Percentiles rank a stretch among this genome's conserved stretches.
These are phyloP conservation scores for Takifugu bimaculatus DNA, from an alignment of 2,113 vertebrate genomes.

Conservation along the genomic window DNA sequence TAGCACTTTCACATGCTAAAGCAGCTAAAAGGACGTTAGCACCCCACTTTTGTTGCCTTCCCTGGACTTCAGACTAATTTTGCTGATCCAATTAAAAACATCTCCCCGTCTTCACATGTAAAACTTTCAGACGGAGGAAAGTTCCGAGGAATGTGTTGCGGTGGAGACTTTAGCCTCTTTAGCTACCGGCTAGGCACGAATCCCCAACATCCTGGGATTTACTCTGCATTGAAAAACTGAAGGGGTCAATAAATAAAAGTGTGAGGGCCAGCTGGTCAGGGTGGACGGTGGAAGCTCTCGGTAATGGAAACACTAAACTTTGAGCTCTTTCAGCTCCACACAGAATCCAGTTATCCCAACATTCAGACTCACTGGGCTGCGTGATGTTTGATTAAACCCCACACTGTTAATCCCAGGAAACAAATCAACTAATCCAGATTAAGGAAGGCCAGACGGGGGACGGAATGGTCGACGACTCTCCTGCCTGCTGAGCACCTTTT, in stretches of 20 bases:
- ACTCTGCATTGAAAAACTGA: constrained; percentile 23
- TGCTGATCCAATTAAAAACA: neutral
- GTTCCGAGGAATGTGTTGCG: constrained; percentile 25
- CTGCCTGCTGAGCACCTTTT: constrained; percentile 42
- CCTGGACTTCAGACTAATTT: neutral
- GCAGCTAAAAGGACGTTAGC: neutral
- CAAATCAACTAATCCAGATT: constrained; percentile 74
- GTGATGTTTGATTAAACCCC: constrained; percentile 61
- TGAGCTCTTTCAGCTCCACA: constrained; percentile 29
- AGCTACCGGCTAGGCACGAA: constrained; percentile 8
- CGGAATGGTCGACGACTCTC: constrained; percentile 44
- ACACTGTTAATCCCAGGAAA: constrained; percentile 61
- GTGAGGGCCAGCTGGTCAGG: constrained; percentile 49
- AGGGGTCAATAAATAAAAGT: constrained; percentile 34
- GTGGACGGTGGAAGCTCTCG: constrained; percentile 33
- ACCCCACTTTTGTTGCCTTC: neutral
- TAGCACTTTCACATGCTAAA: no score
- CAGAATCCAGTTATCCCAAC: constrained; percentile 23
- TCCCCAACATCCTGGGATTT: constrained; percentile 35
- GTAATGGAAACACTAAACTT: constrained; percentile 32
- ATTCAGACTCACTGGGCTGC: constrained; percentile 61
- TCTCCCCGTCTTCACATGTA: constrained; percentile 4
- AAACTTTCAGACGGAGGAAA: constrained; percentile 19
- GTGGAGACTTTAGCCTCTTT: constrained; percentile 9
- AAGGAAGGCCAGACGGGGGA: constrained; percentile 59